Evolutionary conservation across 2,888 invertebrate genomes (phyloP).

Genomic region (Pegoplata infirma): DNA sequence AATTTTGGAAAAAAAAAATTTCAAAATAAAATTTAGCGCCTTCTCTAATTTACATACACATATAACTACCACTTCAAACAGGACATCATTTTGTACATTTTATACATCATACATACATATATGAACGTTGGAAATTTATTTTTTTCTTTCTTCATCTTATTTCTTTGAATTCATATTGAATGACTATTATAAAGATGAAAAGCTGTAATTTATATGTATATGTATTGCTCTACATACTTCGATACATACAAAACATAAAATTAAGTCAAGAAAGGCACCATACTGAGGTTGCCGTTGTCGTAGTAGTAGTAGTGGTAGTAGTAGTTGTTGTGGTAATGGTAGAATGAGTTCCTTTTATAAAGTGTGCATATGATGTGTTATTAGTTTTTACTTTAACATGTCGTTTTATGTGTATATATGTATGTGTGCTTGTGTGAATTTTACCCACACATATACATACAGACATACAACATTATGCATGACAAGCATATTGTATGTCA

Average conservation of each 20-base stretch:
- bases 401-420: background rate
- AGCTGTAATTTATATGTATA: conserved; percentile 45
- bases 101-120: background rate
- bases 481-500: conserved; percentile 56
- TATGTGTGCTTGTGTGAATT: conserved; percentile 11
- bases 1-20: too few species aligned
- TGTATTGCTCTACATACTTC: background rate
- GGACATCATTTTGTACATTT: conserved; percentile 40
- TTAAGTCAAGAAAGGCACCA: conserved; percentile 53
- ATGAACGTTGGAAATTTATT: background rate
- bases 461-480: conserved; percentile 54
- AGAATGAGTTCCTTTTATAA: background rate
- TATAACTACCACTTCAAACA: conserved; percentile 29
- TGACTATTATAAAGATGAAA: conserved; percentile 48
- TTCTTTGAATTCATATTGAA: conserved; percentile 37
- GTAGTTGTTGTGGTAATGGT: background rate
- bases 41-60: conserved; percentile 36
- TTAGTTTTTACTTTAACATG: conserved; percentile 44
- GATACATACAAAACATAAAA: conserved; percentile 28
- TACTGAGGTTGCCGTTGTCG: conserved; percentile 1
- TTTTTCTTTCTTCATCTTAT: too few species aligned
- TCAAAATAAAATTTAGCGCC: too few species aligned
- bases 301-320: background rate
- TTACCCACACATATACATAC: conserved; percentile 5
- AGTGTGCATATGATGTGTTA: conserved; percentile 42